phyloP scores from a whole-genome alignment of 2,888 invertebrate species.

The Chaetogeoica ovagalla region DNA sequence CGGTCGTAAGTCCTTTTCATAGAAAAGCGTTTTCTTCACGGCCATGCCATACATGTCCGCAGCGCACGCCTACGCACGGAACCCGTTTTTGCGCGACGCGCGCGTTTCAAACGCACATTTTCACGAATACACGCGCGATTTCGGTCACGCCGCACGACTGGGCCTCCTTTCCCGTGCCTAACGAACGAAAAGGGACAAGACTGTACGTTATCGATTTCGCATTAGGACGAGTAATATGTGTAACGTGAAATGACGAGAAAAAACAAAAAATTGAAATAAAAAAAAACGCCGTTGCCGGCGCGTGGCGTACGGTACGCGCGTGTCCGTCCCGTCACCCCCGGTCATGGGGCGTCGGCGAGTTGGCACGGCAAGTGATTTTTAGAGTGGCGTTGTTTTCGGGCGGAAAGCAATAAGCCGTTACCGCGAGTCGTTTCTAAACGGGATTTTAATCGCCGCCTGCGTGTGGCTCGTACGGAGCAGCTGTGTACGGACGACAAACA shows the following conservation, averaged over 20 bases:
- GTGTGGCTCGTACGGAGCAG: too few species aligned
- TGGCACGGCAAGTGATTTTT: slow-evolving; percentile 47
- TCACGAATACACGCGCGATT: slow-evolving; percentile 6
- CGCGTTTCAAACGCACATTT: too few species aligned
- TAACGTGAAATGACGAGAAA: not conserved
- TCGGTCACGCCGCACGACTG: slow-evolving; percentile 25
- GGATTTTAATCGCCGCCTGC: slow-evolving; percentile 52
- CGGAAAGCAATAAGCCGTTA: slow-evolving; percentile 51
- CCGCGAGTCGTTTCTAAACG: slow-evolving; percentile 49
- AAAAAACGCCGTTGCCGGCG: slow-evolving; percentile 28
- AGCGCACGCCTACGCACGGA: too few species aligned
- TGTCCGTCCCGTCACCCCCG: slow-evolving; percentile 9
- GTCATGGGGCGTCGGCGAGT: slow-evolving; percentile 40
- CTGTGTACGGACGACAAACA: slow-evolving; percentile 41
- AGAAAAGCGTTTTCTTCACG: too few species aligned
- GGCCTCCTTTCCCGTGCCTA: not conserved
- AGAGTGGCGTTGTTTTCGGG: slow-evolving; percentile 45
- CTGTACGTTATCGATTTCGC: slow-evolving; percentile 44
- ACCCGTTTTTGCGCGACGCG: too few species aligned
- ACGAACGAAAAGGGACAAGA: slow-evolving; percentile 18
- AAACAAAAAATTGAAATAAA: not conserved
- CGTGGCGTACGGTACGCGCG: not conserved
- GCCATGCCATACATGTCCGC: too few species aligned
- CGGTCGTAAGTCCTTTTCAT: too few species aligned
- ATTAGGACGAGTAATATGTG: slow-evolving; percentile 45